Conservation (phyloP, 2,888 invertebrate genomes). For the Metalampra italica region DNA sequence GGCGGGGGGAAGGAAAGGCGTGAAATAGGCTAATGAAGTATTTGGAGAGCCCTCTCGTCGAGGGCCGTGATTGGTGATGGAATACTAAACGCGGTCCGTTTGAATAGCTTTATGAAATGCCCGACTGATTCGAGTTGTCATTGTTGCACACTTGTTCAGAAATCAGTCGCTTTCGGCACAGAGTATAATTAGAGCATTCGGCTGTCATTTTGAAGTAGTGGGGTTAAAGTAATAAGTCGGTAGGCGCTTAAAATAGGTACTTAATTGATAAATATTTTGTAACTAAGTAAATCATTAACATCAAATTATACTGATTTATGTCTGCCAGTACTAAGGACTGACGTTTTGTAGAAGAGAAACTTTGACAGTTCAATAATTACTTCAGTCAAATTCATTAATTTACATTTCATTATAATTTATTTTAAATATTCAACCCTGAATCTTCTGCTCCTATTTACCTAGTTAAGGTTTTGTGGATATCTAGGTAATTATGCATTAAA, state of each 20-base stretch:
- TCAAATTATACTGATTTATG: no score
- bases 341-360: not conserved
- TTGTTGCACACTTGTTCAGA: not conserved
- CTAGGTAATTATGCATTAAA: no score
- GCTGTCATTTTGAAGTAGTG: no score
- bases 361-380: constrained; percentile 2
- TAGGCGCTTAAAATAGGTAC: no score
- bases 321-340: not conserved
- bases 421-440: no score
- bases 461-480: no score
- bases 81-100: constrained; percentile 40
- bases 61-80: constrained; percentile 44
- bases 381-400: not conserved
- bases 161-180: no score
- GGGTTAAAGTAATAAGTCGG: no score
- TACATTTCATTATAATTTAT: not conserved
- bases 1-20: constrained; percentile 19
- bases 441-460: no score
- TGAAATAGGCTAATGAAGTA: constrained; percentile 53
- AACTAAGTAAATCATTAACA: no score
- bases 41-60: constrained; percentile 28
- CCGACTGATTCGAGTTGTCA: constrained; percentile 8
- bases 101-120: constrained; percentile 27
- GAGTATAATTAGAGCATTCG: no score
- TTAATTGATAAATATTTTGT: no score